Evolutionary conservation across 2,888 invertebrate species (phyloP).

Genomic region (Teleiodes luculella): DNA sequence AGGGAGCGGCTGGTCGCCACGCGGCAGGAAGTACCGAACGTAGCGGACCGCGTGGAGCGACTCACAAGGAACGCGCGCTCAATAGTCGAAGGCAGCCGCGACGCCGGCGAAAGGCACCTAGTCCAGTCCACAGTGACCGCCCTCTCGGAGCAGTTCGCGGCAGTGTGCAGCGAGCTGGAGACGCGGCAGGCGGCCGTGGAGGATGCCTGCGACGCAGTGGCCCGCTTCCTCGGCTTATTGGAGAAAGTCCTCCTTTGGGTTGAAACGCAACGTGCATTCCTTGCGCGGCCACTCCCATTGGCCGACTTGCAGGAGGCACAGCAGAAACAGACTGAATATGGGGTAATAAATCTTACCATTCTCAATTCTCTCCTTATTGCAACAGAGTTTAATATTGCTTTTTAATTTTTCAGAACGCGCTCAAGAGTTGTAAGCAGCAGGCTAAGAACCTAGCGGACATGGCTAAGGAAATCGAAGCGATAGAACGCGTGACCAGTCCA

Average conservation of each 20-base stretch:
- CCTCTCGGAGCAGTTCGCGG: conserved; percentile 87
- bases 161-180: conserved; percentile 88
- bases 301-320: conserved; percentile 89
- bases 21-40: conserved; percentile 84
- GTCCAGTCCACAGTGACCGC: conserved; percentile 87
- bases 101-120: conserved; percentile 86
- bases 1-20: conserved; percentile 88
- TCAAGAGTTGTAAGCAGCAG: conserved; percentile 92
- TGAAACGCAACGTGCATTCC: conserved; percentile 87
- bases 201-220: conserved; percentile 93
- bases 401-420: conserved; percentile 82
- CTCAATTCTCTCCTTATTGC: background rate
- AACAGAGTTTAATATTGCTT: background rate
- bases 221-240: conserved; percentile 89
- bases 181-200: conserved; percentile 90
- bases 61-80: conserved; percentile 87
- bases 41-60: conserved; percentile 87
- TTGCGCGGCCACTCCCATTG: conserved; percentile 87
- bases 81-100: conserved; percentile 88
- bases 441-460: conserved; percentile 93
- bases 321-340: conserved; percentile 91
- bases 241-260: conserved; percentile 91
- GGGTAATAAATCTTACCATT: conserved; percentile 75
- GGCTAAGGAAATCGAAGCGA: conserved; percentile 92
- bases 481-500: conserved; percentile 89